Evolutionary conservation across 2,113 vertebrate species (phyloP), one percentile per base, ranked within the genome.

Genomic region (Dipodomys spectabilis): DNA sequence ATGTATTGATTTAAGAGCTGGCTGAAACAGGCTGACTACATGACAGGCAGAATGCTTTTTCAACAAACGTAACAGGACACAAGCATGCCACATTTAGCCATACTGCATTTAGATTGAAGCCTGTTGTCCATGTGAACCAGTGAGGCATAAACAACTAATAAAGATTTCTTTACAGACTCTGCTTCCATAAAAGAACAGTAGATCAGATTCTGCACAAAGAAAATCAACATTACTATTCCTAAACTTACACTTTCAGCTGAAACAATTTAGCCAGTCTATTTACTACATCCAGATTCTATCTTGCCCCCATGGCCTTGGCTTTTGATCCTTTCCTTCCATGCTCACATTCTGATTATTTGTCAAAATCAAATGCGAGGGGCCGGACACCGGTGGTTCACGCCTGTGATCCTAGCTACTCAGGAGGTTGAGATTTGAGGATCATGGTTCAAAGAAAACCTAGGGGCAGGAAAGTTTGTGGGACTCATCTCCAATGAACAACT

Each of bases 1-100:
- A 88, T 93, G 75, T 90, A 69, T 93, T 95, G 94, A 97, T 95
- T 94, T 95, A 97, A 94, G 74, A 88, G 85, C 62, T 67, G 79
- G 72, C 35, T 53, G 23, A 83, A 82, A 44, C 60, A 18, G 62
- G 39, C 62, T 83, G 88, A 87, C 87, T 85, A 88, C 45, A 67
- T 62, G 89, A 90, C 89, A 97, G 78, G 84, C 30, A 89, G 77
- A 95, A 89, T 5, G 0, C 44, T 45, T 86, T 90, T 85, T 94
- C 71, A 85, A 90, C 71, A 93, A 64, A 39, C 69, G 67, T 82
- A 87, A 49, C 45, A 62, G 71, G 90, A 86, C 64, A 90, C 84
- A 53, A 82, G 3, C 73, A 57, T 71, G 62, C 30, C 78, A 23
- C 23, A 35, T 92, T 72, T 25, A 74, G 5, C 60, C 69, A 69